Percentiles rank a stretch among this genome's conserved stretches.
These are phyloP conservation scores for Drosophila sulfurigaster DNA, from an alignment of 1,140 invertebrate species.

Conservation along the genomic window DNA sequence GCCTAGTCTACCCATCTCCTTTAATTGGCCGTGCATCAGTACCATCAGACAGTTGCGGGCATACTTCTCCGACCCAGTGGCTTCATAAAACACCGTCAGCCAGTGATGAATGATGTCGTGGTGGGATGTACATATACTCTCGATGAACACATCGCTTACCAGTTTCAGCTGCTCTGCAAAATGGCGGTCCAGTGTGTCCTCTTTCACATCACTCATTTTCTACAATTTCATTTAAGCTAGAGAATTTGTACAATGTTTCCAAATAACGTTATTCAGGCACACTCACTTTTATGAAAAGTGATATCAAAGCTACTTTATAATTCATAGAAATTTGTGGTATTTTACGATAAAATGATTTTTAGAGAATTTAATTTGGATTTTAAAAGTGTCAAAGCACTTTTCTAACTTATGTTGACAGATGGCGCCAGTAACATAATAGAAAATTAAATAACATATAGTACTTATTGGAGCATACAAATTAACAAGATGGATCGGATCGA, in stretches of 20 bases:
- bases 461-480: neutral
- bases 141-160: slow-evolving; percentile 26
- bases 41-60: slow-evolving; percentile 67
- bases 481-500: neutral
- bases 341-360: neutral
- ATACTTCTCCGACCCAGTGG: slow-evolving; percentile 38
- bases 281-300: neutral
- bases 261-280: neutral
- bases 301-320: neutral
- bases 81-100: slow-evolving; percentile 44
- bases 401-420: neutral
- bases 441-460: neutral
- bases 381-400: neutral
- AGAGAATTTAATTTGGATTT: too few species aligned
- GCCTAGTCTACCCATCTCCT: slow-evolving; percentile 36
- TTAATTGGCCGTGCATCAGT: slow-evolving; percentile 54
- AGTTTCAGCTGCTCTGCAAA: slow-evolving; percentile 48
- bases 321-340: neutral
- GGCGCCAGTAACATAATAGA: neutral
- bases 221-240: slow-evolving; percentile 13
- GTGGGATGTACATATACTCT: slow-evolving; percentile 1
- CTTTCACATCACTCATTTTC: slow-evolving; percentile 47
- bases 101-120: slow-evolving; percentile 33
- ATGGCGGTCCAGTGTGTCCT: slow-evolving; percentile 51
- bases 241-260: slow-evolving; percentile 4